Conservation (phyloP, 2,888 invertebrate species). For the Rhingia rostrata region DNA sequence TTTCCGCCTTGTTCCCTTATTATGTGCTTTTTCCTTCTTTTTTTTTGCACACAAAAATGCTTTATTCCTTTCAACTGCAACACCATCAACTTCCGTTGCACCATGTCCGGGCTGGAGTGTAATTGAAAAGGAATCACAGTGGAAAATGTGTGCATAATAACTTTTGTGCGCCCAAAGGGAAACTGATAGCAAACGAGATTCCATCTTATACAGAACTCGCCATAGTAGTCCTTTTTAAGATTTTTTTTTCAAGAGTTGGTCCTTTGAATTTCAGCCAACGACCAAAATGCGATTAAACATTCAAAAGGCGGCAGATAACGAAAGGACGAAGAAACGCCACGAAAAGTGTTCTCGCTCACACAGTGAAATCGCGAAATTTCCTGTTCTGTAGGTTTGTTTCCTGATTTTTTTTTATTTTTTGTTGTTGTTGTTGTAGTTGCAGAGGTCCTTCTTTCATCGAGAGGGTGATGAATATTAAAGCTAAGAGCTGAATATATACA, state of each 20-base stretch:
- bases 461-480: slow-evolving; percentile 70
- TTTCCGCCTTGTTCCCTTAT: slow-evolving; percentile 29
- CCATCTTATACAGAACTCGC: slow-evolving; percentile 54
- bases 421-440: background rate
- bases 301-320: slow-evolving; percentile 55
- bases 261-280: slow-evolving; percentile 27
- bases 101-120: slow-evolving; percentile 31
- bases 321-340: slow-evolving; percentile 32
- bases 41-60: slow-evolving; percentile 4
- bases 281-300: slow-evolving; percentile 67
- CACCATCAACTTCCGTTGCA: slow-evolving; percentile 56
- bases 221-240: slow-evolving; percentile 7
- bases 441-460: background rate
- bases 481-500: slow-evolving; percentile 46
- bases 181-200: slow-evolving; percentile 58
- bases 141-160: slow-evolving; percentile 67
- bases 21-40: slow-evolving; percentile 5
- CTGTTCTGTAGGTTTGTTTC: slow-evolving; percentile 59
- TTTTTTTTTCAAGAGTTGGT: background rate
- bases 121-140: slow-evolving; percentile 72
- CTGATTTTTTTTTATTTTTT: slow-evolving; percentile 34
- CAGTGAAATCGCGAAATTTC: slow-evolving; percentile 68
- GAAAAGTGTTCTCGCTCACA: slow-evolving; percentile 35
- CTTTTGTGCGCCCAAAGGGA: slow-evolving; percentile 48
- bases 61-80: slow-evolving; percentile 49